A percentile compares a stretch with the other conserved stretches of the same genome.
Evolutionary conservation across 2,888 invertebrate species (phyloP).

Genomic region (Drosophila ochracea): DNA sequence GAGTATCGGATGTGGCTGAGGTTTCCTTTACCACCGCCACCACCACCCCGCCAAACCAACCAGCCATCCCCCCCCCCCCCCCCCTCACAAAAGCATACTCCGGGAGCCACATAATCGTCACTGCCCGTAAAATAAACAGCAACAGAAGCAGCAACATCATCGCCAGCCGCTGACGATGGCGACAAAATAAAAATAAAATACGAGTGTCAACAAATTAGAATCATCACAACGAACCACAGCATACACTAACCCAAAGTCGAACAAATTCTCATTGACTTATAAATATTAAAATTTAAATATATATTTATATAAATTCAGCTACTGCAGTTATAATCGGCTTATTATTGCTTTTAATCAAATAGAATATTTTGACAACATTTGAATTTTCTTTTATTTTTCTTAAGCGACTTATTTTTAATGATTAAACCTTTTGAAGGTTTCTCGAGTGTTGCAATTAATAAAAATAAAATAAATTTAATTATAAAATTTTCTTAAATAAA

Average conservation of each 20-base stretch:
- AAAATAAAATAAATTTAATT: too few relatives aligned
- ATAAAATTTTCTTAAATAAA: too few relatives aligned
- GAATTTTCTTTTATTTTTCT: too few relatives aligned
- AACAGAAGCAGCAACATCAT: constrained; percentile 36
- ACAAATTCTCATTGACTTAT: neutral
- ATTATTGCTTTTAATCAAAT: neutral
- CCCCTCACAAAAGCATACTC: neutral
- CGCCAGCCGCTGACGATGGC: constrained; percentile 51
- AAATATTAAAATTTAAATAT: too few relatives aligned
- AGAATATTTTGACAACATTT: neutral
- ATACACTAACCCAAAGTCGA: constrained; percentile 22
- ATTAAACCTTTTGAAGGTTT: too few relatives aligned
- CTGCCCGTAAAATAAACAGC: constrained; percentile 81
- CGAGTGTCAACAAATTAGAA: constrained; percentile 12
- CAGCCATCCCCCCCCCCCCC: neutral
- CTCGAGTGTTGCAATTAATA: too few relatives aligned
- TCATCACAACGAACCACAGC: accelerated
- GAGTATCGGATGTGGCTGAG: constrained; percentile 81
- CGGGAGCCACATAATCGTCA: constrained; percentile 72
- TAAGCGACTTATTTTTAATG: too few relatives aligned
- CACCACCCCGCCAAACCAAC: neutral
- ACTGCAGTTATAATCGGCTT: neutral
- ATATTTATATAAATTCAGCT: too few relatives aligned
- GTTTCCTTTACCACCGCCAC: constrained; percentile 56
- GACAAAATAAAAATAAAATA: constrained; percentile 80